Evolutionary conservation across 2,888 invertebrate species (phyloP), one percentile per base, ranked within the genome.

Genomic region (Trisateles emortualis): DNA sequence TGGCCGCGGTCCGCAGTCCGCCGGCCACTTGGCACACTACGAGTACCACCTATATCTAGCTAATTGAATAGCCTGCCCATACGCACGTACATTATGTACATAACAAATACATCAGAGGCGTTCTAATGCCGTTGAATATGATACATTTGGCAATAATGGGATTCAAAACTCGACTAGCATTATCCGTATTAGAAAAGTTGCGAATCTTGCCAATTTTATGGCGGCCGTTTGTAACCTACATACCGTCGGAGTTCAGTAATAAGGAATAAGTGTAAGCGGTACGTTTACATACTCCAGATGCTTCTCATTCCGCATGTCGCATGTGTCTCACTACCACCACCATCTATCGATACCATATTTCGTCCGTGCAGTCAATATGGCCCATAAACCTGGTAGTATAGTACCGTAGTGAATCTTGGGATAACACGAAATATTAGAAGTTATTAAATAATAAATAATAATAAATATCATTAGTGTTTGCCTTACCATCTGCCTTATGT

Each of bases 121-220:
- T 8, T 39, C 22, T 22, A 39, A 19, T 39, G 14, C 39, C 39
- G 29, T 19, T 17, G 16, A 36, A 29, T 36, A 45, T 45, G 36
- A 36, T 17, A 9, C 16, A 17, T 29, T 45, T 24, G 11, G 17
- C 1, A 35, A 45, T 35, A 35, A 33, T 44, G 13, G n/a, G 22
- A 39, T 39, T 39, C 39, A 22, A 39, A 19, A 22, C 5, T 39
- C 2, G n/a, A 4, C 39, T 19, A 11, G 13, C 11, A 22, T 39
- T 39, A 19, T 39, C 39, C 39, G 22, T 39, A 39, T 22, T 22
- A 39, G 39, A 39, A 39, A 39, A 39, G 39, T 39, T 5, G 13
- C 11, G 39, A 22, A 39, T 39, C 39, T 39, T 39, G 39, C 22
- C 36, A 38, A 19, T 38, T 38, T 38, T 38, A 38, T 38, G 36